Evolutionary conservation across 2,797 vertebrate genomes (phyloP), one percentile per base, ranked within the genome.

Genomic region (Hozukius guyotensis): DNA sequence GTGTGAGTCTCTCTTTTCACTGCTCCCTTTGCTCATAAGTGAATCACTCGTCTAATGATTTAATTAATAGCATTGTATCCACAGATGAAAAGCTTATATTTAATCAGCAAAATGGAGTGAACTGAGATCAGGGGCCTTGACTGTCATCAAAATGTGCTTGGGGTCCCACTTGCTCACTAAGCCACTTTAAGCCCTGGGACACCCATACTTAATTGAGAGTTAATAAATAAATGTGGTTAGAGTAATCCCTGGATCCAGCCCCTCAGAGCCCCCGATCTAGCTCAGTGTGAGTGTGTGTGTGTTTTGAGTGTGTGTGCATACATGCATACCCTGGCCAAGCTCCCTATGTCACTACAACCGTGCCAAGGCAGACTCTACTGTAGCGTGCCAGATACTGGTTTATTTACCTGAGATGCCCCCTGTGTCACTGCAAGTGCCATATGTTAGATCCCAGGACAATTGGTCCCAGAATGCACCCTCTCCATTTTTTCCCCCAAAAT

Each of bases 41-140:
- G 93, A 95, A 91, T 94, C 90, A 91, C 94, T 95, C 88, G 80
- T 92, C 92, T 95, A 96, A 96, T 96, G 93, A 95, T 96, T 96
- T 95, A 96, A 96, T 96, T 96, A 96, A 96, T 95, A 95, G 95
- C 94, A 96, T 96, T 96, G 95, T 96, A 93, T 95, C 94, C 94
- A 93, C 94, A 94, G 94, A 95, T 95, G 94, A 96, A 95, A 96
- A 93, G 92, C 94, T 90, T 93, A 89, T 95, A 94, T 94, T 96
- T 95, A 96, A 96, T 94, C 94, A 95, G 94, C 93, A 94, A 94
- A 95, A 94, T 90, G 90, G 86, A 92, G 85, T 90, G 93, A 95
- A 91, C 82, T 83, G 93, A 92, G 92, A 95, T 94, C 92, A 93
- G 93, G 92, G 92, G 88, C 89, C 87, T 86, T 79, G 90, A 83